phyloP scores from a whole-genome alignment of 2,888 invertebrate species.

The Anoncus sp. region DNA sequence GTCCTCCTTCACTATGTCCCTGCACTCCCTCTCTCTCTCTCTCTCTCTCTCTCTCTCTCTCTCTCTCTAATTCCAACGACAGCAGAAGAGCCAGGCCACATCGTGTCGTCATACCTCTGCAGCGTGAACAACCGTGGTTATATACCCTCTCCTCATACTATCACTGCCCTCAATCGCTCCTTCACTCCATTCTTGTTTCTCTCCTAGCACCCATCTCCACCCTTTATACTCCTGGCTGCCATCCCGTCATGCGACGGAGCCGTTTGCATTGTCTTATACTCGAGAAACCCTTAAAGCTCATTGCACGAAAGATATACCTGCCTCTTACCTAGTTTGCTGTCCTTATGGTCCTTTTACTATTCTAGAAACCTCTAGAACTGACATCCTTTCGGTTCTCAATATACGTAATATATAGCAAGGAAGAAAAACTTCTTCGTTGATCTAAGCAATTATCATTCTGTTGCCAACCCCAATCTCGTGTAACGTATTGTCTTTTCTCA shows the following conservation, averaged over 20 bases:
- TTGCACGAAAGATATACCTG: constrained; percentile 62
- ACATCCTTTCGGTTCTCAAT: constrained; percentile 47
- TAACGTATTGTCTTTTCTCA: constrained; percentile 2
- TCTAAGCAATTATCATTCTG: background rate
- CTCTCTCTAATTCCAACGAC: constrained; percentile 63
- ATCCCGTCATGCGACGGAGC: constrained; percentile 10
- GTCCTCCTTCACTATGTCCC: constrained; percentile 47
- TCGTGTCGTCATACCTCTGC: constrained; percentile 66
- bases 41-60: constrained; percentile 56
- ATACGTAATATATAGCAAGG: no score
- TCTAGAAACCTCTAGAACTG: constrained; percentile 33
- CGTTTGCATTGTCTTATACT: constrained; percentile 1
- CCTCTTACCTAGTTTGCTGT: constrained; percentile 2
- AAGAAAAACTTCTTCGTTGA: no score
- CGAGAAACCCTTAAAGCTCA: constrained; percentile 13
- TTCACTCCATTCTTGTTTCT: constrained; percentile 3
- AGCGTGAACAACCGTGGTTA: constrained; percentile 48
- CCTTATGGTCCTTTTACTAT: constrained; percentile 52
- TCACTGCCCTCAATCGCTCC: constrained; percentile 40
- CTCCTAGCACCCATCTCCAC: no score
- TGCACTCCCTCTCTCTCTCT: constrained; percentile 56
- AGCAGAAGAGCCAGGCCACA: constrained; percentile 61
- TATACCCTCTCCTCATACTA: constrained; percentile 25
- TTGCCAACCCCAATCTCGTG: background rate
- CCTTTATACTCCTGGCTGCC: no score